Percentiles rank a stretch among this genome's conserved stretches.
phyloP scores from a whole-genome alignment of 2,888 invertebrate species.

The Macrophya annulata region DNA sequence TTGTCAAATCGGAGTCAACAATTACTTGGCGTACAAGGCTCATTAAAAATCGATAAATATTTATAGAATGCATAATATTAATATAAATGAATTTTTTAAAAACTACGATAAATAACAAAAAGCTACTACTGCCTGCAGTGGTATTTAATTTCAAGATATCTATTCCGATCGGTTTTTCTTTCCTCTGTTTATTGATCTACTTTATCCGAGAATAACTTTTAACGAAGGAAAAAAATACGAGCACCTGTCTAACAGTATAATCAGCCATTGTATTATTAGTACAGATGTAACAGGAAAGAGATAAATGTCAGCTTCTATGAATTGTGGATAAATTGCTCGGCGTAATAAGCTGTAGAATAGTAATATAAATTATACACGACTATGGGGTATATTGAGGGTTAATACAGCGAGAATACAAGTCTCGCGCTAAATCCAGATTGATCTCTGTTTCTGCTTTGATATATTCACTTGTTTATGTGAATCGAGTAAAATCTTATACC shows the following conservation, averaged over 20 bases:
- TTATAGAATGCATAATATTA: slow-evolving; percentile 11
- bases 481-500: not conserved
- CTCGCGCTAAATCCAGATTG: not conserved
- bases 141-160: not conserved
- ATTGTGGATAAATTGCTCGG: no score
- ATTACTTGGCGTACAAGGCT: not conserved
- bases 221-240: not conserved
- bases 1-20: not conserved
- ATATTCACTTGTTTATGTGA: not conserved
- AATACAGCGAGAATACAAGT: no score
- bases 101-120: not conserved
- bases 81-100: not conserved
- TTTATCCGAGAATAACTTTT: not conserved
- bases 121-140: not conserved
- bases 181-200: not conserved
- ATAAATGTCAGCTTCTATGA: no score
- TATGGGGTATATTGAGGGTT: no score
- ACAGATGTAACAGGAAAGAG: no score
- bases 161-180: not conserved
- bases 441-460: not conserved
- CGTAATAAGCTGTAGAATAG: no score
- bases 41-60: not conserved
- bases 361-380: no score
- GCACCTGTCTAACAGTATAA: not conserved
- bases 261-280: not conserved